Evolutionary conservation across 2,888 invertebrate genomes (phyloP).

Genomic region (Noctua pronuba): DNA sequence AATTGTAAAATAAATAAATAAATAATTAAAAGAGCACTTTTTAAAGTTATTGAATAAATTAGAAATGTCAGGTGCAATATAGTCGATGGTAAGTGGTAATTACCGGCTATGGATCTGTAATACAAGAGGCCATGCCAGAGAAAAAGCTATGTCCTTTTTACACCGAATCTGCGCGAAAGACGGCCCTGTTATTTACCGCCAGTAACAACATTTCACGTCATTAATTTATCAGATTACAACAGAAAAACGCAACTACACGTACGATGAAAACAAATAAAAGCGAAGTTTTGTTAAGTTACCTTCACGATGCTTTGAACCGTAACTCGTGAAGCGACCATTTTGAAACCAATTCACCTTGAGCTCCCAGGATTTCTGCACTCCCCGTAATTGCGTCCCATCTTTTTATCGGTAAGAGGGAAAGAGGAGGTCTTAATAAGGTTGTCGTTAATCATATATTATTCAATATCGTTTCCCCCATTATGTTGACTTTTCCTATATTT

Average conservation of each 20-base stretch:
- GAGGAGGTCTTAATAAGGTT: slow-evolving; percentile 37
- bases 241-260: slow-evolving; percentile 56
- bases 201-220: slow-evolving; percentile 28
- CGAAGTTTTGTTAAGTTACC: slow-evolving; percentile 60
- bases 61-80: neutral
- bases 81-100: neutral
- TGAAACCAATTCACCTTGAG: slow-evolving; percentile 37
- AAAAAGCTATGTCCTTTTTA: neutral
- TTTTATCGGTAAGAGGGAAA: neutral
- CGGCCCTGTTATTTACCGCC: slow-evolving; percentile 7
- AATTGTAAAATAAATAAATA: too few relatives aligned
- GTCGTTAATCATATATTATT: slow-evolving; percentile 67
- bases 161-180: neutral
- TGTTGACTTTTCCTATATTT: slow-evolving; percentile 55
- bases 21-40: too few relatives aligned
- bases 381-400: neutral
- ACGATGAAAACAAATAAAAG: slow-evolving; percentile 65
- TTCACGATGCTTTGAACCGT: slow-evolving; percentile 35
- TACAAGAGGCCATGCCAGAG: neutral
- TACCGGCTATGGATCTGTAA: neutral
- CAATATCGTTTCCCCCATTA: slow-evolving; percentile 61
- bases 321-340: slow-evolving; percentile 42
- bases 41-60: neutral
- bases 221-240: slow-evolving; percentile 61
- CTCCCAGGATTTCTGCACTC: slow-evolving; percentile 42